Base-by-base conservation (phyloP, 2,113 vertebrate species). In the Pterocles gutturalis region DNA sequence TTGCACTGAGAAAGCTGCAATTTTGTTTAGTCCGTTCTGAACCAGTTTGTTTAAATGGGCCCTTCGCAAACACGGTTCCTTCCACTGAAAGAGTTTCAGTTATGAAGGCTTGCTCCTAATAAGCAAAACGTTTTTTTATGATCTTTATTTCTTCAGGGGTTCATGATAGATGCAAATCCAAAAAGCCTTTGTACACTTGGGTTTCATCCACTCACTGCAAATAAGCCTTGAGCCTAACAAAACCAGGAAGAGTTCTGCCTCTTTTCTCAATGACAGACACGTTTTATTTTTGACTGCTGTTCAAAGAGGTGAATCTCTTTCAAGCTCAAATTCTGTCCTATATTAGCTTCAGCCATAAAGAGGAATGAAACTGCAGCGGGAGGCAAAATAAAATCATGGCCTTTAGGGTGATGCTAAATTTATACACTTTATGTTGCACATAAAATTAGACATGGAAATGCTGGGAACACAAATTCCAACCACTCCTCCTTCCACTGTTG, bases 241-340 rank as follows among this genome's bases (percentile, higher is more conserved):
- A 71, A 54, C 0, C 6, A 34, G 41, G 28, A 58, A 38, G 80
- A 83, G n/a, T 20, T 89, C 76, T 69, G 54, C 46, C 51, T 75
- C 51, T 69, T 72, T 94, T 38, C 83, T 70, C 76, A 65, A 21
- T 55, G 71, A 66, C 84, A 97, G 72, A 2, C 17, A 31, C 5
- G 0, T 60, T 84, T 86, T 69, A 69, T 38, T 93, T 92, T 46
- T 84, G 64, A 57, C n/a, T 87, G 64, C 54, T 89, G 60, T 66
- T 96, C 73, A 58, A 38, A 83, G 72, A 91, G 77, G 29, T 55
- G 5, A 84, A 38, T 60, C 58, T 83, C 61, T 86, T 89, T 53
- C 67, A 81, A 77, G 33, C 77, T 87, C 84, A 41, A 18, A 57
- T 93, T 73, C 81, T 77, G 33, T 51, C 64, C 49, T 87, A 1